Evolutionary conservation across 2,888 invertebrate genomes (phyloP).

Genomic region (Polia nebulosa): DNA sequence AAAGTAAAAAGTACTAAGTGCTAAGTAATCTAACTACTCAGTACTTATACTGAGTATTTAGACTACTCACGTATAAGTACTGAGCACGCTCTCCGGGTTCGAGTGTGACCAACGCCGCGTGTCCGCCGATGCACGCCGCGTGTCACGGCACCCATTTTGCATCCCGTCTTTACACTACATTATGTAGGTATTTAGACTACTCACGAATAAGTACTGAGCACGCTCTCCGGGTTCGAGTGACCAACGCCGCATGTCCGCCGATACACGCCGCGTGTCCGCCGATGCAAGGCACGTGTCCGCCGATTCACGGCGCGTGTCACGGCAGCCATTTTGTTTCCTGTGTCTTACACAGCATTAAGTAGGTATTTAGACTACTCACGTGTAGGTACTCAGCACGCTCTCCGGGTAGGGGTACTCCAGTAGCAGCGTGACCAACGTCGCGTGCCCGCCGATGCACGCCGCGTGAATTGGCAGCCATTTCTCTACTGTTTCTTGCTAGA

Average conservation of each 20-base stretch:
- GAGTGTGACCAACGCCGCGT: slow-evolving; percentile 94
- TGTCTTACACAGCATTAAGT: no score
- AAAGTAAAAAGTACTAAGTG: no score
- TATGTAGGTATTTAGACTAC: no score
- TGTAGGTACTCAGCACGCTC: slow-evolving; percentile 78
- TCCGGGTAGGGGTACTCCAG: slow-evolving; percentile 96
- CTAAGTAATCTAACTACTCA: no score
- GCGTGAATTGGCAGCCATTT: slow-evolving; percentile 98
- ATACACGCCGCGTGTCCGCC: slow-evolving; percentile 98
- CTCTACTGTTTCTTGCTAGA: slow-evolving; percentile 96
- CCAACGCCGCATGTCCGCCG: slow-evolving; percentile 95
- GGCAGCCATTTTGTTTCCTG: no score
- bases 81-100: slow-evolving; percentile 93
- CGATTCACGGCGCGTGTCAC: no score
- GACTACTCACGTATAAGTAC: slow-evolving; percentile 81
- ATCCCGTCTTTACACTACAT: no score
- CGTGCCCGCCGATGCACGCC: slow-evolving; percentile 97
- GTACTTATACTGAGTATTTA: no score
- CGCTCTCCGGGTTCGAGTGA: slow-evolving; percentile 94
- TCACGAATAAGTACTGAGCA: slow-evolving; percentile 82
- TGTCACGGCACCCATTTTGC: slow-evolving; percentile 97
- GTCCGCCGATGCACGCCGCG: slow-evolving; percentile 97
- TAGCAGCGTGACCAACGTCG: slow-evolving; percentile 94
- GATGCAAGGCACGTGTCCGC: no score
- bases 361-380: slow-evolving; percentile 77